Evolutionary conservation across 2,888 invertebrate species (phyloP), one percentile per base, ranked within the genome.

Genomic region (Tanypteryx hageni): DNA sequence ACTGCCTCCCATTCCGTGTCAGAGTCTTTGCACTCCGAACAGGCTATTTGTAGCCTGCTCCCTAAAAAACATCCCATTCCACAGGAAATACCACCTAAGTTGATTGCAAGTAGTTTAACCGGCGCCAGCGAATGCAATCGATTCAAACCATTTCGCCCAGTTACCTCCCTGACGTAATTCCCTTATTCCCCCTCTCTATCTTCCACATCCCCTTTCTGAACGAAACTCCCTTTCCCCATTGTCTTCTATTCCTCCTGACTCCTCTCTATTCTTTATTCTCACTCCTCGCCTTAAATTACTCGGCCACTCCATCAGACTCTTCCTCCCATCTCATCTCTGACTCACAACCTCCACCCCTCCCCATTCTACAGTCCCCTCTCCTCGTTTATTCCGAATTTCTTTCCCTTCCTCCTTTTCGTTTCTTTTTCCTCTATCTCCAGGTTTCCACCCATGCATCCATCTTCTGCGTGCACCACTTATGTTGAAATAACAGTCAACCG

Each of bases 61-160:
- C 76, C 76, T 76, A 76, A 76, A n/a, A n/a, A n/a, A 76, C 76
- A 76, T 13, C 76, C 76, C 27, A 27, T 76, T 76, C 22, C 11
- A 22, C 76, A 27, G 22, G 22, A 22, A 76, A 76, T 76, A 11
- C 76, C 76, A 76, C 18, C 68, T 68, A 16, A 68, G 68, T 68
- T 27, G 76, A 76, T 76, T 22, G 76, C n/a, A 13, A 76, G 76
- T 27, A 76, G 76, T 76, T 76, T 76, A 76, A 27, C 76, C 68
- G 68, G 68, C 68, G 68, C 68, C 76, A 76, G 76, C n/a, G 27
- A 76, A 76, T 76, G 22, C 27, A 76, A 76, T 76, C 76, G 76
- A 76, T 76, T 76, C 76, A 27, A 22, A 22, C 22, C 76, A 76
- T 76, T 76, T 27, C 76, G 76, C 64, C n/a, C n/a, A n/a, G n/a